These are phyloP conservation scores for Sciurus vulgaris DNA, from an alignment of 2,797 vertebrate genomes.

Conservation along the genomic window DNA sequence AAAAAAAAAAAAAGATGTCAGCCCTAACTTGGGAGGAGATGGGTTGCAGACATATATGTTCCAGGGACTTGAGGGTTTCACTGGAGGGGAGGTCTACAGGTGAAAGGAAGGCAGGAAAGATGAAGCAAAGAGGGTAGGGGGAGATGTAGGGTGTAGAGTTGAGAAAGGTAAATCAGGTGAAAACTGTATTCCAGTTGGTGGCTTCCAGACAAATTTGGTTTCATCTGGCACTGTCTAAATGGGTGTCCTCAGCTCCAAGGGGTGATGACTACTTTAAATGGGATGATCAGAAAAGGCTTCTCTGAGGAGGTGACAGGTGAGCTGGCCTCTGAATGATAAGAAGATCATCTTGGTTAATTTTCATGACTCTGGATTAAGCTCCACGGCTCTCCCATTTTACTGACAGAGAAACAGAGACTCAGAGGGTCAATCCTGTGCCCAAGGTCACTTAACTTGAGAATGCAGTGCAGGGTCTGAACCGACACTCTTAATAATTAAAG, in stretches of 20 bases:
- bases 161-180: not conserved
- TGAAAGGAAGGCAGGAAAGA: not conserved
- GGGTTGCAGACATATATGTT: not conserved
- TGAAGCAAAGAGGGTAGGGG: not conserved
- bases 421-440: not conserved
- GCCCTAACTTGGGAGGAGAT: not conserved
- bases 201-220: constrained; percentile 7
- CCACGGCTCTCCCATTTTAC: not conserved
- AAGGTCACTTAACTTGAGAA: not conserved
- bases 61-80: not conserved
- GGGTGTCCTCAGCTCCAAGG: not conserved
- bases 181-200: not conserved
- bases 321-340: not conserved
- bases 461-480: constrained; percentile 60
- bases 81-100: not conserved
- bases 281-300: not conserved
- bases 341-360: not conserved
- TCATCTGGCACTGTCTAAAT: not conserved
- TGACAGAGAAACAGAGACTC: constrained; percentile 47
- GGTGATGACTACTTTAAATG: not conserved
- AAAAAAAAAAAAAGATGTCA: not conserved
- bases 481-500: constrained; percentile 46
- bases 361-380: not conserved
- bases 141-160: not conserved
- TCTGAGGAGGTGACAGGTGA: not conserved